Evolutionary conservation across 2,888 invertebrate species (phyloP).

Genomic region (Smittia sp.): DNA sequence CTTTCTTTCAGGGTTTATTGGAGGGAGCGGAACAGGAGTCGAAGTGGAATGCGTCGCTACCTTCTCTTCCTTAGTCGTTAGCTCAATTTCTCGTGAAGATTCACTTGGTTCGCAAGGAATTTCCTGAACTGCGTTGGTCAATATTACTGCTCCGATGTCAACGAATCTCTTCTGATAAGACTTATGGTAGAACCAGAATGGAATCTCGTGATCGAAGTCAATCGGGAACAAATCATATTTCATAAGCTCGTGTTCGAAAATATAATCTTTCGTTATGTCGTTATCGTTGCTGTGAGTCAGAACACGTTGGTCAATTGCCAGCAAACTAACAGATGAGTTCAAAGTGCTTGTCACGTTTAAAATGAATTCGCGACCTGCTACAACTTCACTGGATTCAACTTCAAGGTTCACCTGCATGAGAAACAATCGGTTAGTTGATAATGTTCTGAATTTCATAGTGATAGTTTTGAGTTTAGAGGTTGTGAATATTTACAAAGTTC

Average conservation of each 20-base stretch:
- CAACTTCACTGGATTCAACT: neutral
- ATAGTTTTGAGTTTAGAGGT: neutral
- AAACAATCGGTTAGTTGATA: neutral
- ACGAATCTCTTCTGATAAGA: constrained; percentile 29
- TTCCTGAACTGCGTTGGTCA: constrained; percentile 7
- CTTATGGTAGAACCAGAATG: constrained; percentile 17
- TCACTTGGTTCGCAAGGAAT: constrained; percentile 18
- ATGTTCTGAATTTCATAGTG: neutral
- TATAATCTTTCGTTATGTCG: constrained; percentile 24
- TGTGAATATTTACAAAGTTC: neutral
- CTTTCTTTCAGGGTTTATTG: neutral
- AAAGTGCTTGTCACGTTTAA: constrained; percentile 5
- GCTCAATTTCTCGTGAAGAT: neutral
- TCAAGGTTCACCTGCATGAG: neutral
- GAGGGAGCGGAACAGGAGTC: neutral
- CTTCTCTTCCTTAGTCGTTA: neutral
- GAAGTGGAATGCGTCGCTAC: neutral
- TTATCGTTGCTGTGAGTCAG: neutral
- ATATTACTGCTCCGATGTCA: constrained; percentile 16
- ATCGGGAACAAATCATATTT: constrained; percentile 21
- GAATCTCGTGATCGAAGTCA: constrained; percentile 19
- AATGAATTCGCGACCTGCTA: neutral
- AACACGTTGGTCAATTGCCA: constrained; percentile 3
- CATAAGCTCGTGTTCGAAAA: constrained; percentile 7
- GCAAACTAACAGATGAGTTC: neutral